Base-by-base conservation (phyloP, 2,888 invertebrate species). In the Polymixis flavicincta region DNA sequence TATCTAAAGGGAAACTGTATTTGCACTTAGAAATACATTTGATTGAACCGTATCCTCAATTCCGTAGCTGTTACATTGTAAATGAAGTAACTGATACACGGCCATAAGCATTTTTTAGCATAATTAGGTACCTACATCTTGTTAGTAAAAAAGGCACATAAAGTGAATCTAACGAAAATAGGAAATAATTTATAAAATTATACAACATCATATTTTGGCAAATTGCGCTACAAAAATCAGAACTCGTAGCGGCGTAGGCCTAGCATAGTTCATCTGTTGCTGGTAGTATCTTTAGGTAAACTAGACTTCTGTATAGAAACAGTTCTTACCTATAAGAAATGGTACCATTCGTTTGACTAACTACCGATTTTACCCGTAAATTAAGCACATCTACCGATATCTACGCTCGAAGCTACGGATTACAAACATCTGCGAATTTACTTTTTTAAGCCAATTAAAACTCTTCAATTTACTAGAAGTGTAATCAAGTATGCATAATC, bases 401-500 rank as follows among this genome's bases (percentile, higher is more conserved):
- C 48, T 25, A 42, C 17, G 25, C 50, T 63, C 42, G 3, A 14
- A 8, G 42, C 71, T 61, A 61, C 32, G 68, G 19, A 28, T 25
- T 28, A 42, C n/a, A 11, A 22, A 13, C 8, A 14, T 50, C 17
- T 13, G n/a, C 17, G 4, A 57, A 25, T 37, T 1, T 50, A 42
- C n/a, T 28, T 37, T 37, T 71, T 74, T 37, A 45, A 14, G 8
- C 8, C 22, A 19, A 54, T 60, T 54, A 50, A 32, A 11, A 42
- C 25, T 81, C 22, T 22, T 32, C 9, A 45, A 50, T 63, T 66
- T 76, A 63, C 61, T 63, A 75, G 45, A 71, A 73, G 28, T 50
- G 42, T 74, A 66, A 83, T 76, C 81, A 59, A n/a, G 57, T 72
- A 37, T 50, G 59, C 74, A 74, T 75, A 83, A 83, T 86, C 74